Evolutionary conservation across 64 coral and sea anemone genomes (phyloP).

Genomic region (Anthopleura sola): DNA sequence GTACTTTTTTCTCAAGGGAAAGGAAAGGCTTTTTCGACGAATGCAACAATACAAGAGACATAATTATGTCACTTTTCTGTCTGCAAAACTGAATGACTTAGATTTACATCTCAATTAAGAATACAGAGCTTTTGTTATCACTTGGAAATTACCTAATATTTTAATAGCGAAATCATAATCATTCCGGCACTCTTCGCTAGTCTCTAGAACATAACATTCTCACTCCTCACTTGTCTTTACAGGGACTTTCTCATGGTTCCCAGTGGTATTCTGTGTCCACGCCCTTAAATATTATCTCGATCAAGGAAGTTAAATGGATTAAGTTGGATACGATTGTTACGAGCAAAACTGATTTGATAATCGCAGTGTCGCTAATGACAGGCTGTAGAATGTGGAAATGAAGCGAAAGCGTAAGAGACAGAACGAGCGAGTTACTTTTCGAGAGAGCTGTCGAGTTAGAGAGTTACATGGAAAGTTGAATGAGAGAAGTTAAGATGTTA

Average conservation of each 20-base stretch:
- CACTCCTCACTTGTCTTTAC: neutral
- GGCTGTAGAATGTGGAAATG: neutral
- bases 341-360: too few relatives aligned
- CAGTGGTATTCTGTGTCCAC: too few relatives aligned
- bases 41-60: neutral
- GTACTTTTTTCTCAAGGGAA: neutral
- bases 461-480: too few relatives aligned
- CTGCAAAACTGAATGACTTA: slow-evolving; percentile 1
- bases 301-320: too few relatives aligned
- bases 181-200: neutral
- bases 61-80: neutral
- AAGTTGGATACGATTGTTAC: too few relatives aligned
- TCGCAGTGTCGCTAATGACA: neutral
- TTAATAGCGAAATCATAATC: neutral
- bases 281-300: too few relatives aligned
- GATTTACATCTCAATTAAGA: neutral
- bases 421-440: too few relatives aligned
- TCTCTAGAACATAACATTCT: too few relatives aligned
- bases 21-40: neutral
- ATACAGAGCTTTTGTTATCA: neutral
- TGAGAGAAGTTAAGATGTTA: too few relatives aligned
- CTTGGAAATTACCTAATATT: neutral
- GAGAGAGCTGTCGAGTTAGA: too few relatives aligned
- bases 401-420: too few relatives aligned
- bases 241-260: neutral